phyloP scores from a whole-genome alignment of 2,113 vertebrate species.

The Petrocephalus zakoni region DNA sequence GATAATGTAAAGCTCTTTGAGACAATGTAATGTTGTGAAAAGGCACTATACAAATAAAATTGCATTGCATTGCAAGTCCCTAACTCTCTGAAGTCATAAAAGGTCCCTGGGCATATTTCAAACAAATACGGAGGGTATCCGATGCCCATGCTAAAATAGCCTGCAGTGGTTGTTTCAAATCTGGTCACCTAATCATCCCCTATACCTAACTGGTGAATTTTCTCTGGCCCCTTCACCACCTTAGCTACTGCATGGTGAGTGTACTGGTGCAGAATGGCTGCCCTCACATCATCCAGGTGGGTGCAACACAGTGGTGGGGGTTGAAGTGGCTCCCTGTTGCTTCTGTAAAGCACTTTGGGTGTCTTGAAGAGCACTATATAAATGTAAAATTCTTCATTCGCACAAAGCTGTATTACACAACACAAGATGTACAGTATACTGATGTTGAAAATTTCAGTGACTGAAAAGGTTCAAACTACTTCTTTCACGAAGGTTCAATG shows the following conservation, averaged over 20 bases:
- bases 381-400: neutral
- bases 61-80: too few relatives aligned
- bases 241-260: neutral
- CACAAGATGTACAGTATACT: neutral
- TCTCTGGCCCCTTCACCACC: neutral
- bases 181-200: neutral
- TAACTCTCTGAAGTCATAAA: too few relatives aligned
- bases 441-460: neutral
- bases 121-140: too few relatives aligned
- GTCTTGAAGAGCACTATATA: neutral
- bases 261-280: neutral
- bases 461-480: neutral
- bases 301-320: neutral
- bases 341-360: neutral
- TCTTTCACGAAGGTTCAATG: neutral
- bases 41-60: too few relatives aligned
- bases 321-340: neutral
- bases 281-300: neutral
- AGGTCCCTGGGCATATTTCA: too few relatives aligned
- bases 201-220: neutral
- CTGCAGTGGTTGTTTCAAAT: neutral
- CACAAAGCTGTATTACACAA: neutral
- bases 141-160: too few relatives aligned
- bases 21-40: too few relatives aligned
- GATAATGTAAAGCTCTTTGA: too few relatives aligned